phyloP scores from a whole-genome alignment of 2,113 vertebrate species.

The Oncorhynchus gorbuscha region DNA sequence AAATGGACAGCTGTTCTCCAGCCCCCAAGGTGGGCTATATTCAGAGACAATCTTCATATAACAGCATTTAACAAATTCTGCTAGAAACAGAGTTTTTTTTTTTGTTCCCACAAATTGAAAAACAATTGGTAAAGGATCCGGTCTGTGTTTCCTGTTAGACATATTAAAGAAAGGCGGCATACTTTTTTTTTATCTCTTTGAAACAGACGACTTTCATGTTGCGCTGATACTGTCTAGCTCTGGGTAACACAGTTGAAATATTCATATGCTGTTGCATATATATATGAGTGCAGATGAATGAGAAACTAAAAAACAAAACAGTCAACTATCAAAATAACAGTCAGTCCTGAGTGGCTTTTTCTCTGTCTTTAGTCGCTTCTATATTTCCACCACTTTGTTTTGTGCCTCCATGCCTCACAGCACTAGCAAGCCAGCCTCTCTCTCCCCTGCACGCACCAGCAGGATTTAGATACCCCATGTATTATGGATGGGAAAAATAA shows the following conservation, averaged over 20 bases:
- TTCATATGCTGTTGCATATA: slow-evolving; percentile 50
- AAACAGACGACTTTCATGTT: slow-evolving; percentile 67
- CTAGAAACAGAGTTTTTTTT: slow-evolving; percentile 41
- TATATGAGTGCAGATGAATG: slow-evolving; percentile 50
- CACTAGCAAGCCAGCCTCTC: slow-evolving; percentile 55
- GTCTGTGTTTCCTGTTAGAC: slow-evolving; percentile 45
- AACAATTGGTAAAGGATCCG: slow-evolving; percentile 44
- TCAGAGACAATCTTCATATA: slow-evolving; percentile 43
- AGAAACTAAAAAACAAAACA: slow-evolving; percentile 29
- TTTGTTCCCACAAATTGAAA: slow-evolving; percentile 48
- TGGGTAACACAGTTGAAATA: slow-evolving; percentile 58
- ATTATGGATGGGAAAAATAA: slow-evolving; percentile 73
- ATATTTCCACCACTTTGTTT: slow-evolving; percentile 64
- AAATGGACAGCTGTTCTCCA: slow-evolving; percentile 61
- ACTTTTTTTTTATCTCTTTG: slow-evolving; percentile 44
- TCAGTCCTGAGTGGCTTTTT: slow-evolving; percentile 36
- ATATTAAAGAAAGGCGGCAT: slow-evolving; percentile 25
- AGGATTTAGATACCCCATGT: slow-evolving; percentile 70
- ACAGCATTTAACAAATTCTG: slow-evolving; percentile 57
- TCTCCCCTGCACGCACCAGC: slow-evolving; percentile 62
- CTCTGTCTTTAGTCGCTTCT: slow-evolving; percentile 50
- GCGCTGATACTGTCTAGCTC: slow-evolving; percentile 53
- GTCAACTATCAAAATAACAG: slow-evolving; percentile 49
- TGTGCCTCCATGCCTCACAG: slow-evolving; percentile 61
- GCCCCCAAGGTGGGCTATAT: slow-evolving; percentile 50